Evolutionary conservation across 2,113 vertebrate species (phyloP).

Genomic region (Callospermophilus lateralis): DNA sequence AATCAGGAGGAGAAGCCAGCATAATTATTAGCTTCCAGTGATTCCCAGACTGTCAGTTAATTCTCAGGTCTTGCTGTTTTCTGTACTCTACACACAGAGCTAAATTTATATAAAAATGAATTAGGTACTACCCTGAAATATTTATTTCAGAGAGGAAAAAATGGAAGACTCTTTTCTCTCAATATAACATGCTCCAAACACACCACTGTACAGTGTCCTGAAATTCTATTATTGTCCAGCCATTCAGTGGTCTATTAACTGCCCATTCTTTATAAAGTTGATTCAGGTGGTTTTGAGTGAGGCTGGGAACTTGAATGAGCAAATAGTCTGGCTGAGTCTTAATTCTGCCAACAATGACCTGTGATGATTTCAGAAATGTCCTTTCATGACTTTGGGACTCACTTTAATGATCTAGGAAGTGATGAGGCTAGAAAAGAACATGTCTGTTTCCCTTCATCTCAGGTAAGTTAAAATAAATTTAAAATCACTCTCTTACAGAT

Average conservation of each 20-base stretch:
- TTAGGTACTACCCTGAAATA: conserved; percentile 55
- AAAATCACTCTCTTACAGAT: neutral
- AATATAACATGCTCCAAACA: neutral
- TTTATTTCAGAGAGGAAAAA: conserved; percentile 60
- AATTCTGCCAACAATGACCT: neutral
- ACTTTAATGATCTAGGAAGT: neutral
- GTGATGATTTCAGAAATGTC: neutral
- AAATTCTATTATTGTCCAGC: neutral
- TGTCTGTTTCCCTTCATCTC: neutral
- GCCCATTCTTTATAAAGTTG: neutral
- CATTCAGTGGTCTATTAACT: neutral
- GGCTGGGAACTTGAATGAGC: neutral
- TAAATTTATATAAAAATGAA: conserved; percentile 71
- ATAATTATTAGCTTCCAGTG: conserved; percentile 82
- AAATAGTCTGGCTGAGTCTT: neutral
- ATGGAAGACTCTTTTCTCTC: neutral
- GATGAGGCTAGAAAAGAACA: neutral
- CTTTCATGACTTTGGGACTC: neutral
- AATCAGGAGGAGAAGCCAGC: conserved; percentile 80
- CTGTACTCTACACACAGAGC: conserved; percentile 33
- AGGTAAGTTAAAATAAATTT: neutral
- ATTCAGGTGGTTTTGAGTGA: neutral
- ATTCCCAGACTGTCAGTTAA: conserved; percentile 75
- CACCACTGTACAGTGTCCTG: neutral
- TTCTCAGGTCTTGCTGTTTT: conserved; percentile 70